Percentiles rank a stretch among this genome's conserved stretches.
Evolutionary conservation across 2,888 invertebrate genomes (phyloP).

Genomic region (Drosophila leonis): DNA sequence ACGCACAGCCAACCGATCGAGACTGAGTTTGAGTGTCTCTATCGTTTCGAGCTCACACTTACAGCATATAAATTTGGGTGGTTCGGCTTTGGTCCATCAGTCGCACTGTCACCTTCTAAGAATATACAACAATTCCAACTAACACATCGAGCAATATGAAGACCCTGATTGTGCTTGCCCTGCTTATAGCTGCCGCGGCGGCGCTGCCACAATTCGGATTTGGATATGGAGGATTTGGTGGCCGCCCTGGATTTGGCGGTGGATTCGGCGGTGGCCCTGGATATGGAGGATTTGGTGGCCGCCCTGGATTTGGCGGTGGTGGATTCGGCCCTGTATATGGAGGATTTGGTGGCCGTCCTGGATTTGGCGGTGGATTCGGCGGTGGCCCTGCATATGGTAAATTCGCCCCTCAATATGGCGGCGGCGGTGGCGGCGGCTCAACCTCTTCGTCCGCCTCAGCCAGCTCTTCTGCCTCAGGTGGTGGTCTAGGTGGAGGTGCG

Average conservation of each 20-base stretch:
- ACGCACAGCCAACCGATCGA: constrained; percentile 13
- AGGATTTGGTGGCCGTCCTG: constrained; percentile 9
- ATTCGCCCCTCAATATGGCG: constrained; percentile 5
- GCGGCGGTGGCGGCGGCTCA: constrained; percentile 29
- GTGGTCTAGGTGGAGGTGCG: constrained; percentile 27
- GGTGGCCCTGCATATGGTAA: constrained; percentile 13
- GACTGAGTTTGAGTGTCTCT: background rate
- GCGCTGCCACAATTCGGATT: constrained; percentile 62
- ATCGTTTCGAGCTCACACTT: constrained; percentile 15
- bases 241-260: constrained; percentile 28
- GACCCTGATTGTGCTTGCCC: constrained; percentile 70
- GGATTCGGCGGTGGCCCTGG: constrained; percentile 12
- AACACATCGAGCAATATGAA: constrained; percentile 66
- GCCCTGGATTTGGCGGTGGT: constrained; percentile 1
- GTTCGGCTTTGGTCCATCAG: constrained; percentile 53
- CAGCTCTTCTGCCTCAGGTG: constrained; percentile 20
- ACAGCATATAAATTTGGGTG: constrained; percentile 68
- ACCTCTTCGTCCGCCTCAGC: constrained; percentile 37
- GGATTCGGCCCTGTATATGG: constrained; percentile 24
- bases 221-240: constrained; percentile 8
- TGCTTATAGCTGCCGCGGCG: constrained; percentile 70
- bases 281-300: constrained; percentile 24
- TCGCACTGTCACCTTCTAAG: constrained; percentile 44
- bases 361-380: constrained; percentile 21
- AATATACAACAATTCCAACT: constrained; percentile 24